Percentiles rank a stretch among this genome's conserved stretches.
These are phyloP conservation scores for Macquaria australasica DNA, from an alignment of 2,113 vertebrate genomes.

Conservation along the genomic window DNA sequence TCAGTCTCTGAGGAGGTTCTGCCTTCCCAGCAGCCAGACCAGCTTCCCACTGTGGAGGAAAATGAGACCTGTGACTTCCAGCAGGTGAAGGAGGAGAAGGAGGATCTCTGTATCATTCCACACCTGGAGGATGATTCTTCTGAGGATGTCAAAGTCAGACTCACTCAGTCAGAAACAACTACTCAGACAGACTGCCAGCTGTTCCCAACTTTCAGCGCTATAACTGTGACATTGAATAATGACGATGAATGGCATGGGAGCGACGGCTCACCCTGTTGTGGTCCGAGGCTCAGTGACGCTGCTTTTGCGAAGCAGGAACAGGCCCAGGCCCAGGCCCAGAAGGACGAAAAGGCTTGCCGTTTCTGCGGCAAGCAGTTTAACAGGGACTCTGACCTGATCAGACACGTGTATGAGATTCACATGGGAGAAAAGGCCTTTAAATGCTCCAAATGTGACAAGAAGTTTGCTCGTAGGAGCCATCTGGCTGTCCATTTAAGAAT, in stretches of 20 bases:
- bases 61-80: not conserved
- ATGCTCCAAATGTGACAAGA: slow-evolving; percentile 13
- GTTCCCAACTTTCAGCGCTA: not conserved
- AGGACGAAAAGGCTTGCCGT: not conserved
- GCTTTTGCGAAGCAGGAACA: not conserved
- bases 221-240: not conserved
- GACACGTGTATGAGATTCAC: slow-evolving; percentile 25
- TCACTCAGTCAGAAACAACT: not conserved
- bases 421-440: slow-evolving; percentile 25
- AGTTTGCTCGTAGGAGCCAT: slow-evolving; percentile 8
- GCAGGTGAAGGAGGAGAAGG: slow-evolving; percentile 44
- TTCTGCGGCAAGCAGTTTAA: slow-evolving; percentile 18
- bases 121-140: not conserved
- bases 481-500: slow-evolving; percentile 21
- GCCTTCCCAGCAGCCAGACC: not conserved
- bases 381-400: slow-evolving; percentile 15
- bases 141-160: not conserved
- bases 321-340: no score
- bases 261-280: not conserved
- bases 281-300: not conserved
- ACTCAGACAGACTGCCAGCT: not conserved
- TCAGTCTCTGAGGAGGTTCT: not conserved
- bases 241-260: not conserved
- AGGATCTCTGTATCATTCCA: not conserved
- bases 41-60: not conserved